These are phyloP conservation scores for Clostera curtula DNA, from an alignment of 2,888 invertebrate genomes.

Conservation along the genomic window DNA sequence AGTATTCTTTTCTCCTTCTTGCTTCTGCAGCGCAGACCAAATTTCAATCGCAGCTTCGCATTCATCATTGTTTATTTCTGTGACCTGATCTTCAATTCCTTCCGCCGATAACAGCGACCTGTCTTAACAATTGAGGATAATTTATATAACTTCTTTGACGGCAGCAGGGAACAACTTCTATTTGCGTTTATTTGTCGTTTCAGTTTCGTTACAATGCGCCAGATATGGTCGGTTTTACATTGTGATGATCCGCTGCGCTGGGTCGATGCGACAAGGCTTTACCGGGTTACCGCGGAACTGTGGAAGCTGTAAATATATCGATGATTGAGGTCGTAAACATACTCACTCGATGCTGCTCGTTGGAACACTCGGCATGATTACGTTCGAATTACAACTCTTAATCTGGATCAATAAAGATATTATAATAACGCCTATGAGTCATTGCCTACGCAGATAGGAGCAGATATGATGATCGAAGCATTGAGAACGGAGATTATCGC, in stretches of 20 bases:
- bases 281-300: conserved; percentile 16
- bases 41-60: conserved; percentile 10
- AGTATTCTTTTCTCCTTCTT: conserved; percentile 20
- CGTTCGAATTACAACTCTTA: conserved; percentile 28
- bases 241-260: conserved; percentile 6
- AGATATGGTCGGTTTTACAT: no score
- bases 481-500: conserved; percentile 14
- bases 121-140: no score
- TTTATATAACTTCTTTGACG: no score
- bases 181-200: no score
- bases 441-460: conserved; percentile 11
- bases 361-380: conserved; percentile 26
- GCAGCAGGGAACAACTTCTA: no score
- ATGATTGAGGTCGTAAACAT: conserved; percentile 38
- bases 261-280: conserved; percentile 12
- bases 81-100: no score
- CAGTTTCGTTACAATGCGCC: no score
- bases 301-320: conserved; percentile 39
- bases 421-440: conserved; percentile 27
- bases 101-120: no score
- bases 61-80: conserved; percentile 6
- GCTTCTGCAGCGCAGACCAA: conserved; percentile 22
- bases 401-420: conserved; percentile 34
- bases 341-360: conserved; percentile 23
- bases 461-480: conserved; percentile 22